Evolutionary conservation across 2,797 vertebrate species (phyloP).

Genomic region (Silurus lanzhouensis): DNA sequence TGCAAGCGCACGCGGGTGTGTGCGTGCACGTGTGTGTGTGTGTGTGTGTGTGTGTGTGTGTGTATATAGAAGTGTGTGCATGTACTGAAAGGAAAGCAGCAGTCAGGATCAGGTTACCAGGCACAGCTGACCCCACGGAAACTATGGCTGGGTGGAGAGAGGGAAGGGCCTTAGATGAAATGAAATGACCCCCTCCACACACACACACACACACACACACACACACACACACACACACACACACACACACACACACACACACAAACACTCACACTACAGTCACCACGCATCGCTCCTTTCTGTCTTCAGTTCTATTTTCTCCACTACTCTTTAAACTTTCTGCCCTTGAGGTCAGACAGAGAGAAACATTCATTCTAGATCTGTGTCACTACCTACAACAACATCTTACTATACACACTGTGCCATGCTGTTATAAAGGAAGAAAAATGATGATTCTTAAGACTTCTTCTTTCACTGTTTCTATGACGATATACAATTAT

Average conservation of each 20-base stretch:
- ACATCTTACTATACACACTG: neutral
- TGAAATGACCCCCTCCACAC: constrained; percentile 53
- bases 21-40: constrained; percentile 1
- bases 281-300: constrained; percentile 18
- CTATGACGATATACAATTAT: too few species aligned
- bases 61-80: neutral
- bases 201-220: neutral
- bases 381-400: neutral
- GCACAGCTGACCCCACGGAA: constrained; percentile 61
- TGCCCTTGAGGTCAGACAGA: constrained; percentile 58
- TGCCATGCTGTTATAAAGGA: too few species aligned
- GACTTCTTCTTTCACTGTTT: too few species aligned
- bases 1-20: neutral
- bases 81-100: constrained; percentile 27
- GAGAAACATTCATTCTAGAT: too few species aligned
- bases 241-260: constrained; percentile 2
- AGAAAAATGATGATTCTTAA: too few species aligned
- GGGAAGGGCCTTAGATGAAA: constrained; percentile 28
- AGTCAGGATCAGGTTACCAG: constrained; percentile 68
- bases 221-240: neutral
- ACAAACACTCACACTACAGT: neutral
- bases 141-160: constrained; percentile 47
- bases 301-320: constrained; percentile 63
- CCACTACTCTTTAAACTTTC: constrained; percentile 53
- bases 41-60: constrained; percentile 21